phyloP scores from a whole-genome alignment of 2,888 invertebrate species.

The Macaria notata region DNA sequence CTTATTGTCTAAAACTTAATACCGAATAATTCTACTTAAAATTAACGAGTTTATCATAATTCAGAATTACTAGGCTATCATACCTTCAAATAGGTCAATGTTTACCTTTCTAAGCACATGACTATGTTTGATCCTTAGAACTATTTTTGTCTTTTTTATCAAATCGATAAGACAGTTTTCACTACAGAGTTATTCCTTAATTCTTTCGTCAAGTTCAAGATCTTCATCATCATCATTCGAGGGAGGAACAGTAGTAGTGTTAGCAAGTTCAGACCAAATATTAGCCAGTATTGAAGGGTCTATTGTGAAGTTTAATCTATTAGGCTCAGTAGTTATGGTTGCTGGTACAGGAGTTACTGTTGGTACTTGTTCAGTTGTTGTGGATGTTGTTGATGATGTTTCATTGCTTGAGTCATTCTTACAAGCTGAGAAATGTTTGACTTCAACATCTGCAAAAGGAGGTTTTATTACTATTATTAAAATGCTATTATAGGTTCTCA shows the following conservation, averaged over 20 bases:
- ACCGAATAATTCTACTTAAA: no score
- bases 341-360: neutral
- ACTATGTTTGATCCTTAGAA: no score
- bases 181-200: neutral
- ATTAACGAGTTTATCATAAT: no score
- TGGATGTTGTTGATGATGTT: neutral
- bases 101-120: no score
- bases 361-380: slow-evolving; percentile 2
- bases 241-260: neutral
- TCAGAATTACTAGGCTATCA: no score
- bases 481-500: no score
- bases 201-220: slow-evolving; percentile 13
- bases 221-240: slow-evolving; percentile 9
- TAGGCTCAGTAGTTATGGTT: neutral
- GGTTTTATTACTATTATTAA: no score
- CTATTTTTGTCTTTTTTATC: no score
- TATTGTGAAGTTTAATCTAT: slow-evolving; percentile 12
- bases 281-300: slow-evolving; percentile 1
- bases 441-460: slow-evolving; percentile 8
- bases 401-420: no score
- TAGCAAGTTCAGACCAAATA: slow-evolving; percentile 6
- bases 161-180: no score
- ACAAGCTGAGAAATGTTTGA: neutral
- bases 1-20: no score
- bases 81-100: no score